phyloP scores from a whole-genome alignment of 2,888 invertebrate genomes.

The Ectobius pallidus region DNA sequence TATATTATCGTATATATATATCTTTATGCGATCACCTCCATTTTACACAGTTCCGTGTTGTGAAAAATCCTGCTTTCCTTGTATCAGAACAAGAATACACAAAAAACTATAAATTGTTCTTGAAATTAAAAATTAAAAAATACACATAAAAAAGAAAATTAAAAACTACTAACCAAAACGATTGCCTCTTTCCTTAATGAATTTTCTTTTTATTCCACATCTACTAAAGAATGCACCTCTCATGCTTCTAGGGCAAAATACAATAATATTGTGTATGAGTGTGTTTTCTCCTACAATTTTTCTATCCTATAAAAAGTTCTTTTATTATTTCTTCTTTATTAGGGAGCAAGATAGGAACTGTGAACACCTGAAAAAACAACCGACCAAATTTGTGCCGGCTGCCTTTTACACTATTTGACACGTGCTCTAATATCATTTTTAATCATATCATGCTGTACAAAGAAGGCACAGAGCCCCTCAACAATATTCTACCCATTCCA shows the following conservation, averaged over 20 bases:
- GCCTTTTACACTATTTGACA: slow-evolving; percentile 45
- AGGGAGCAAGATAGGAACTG: slow-evolving; percentile 50
- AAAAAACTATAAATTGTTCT: slow-evolving; percentile 8
- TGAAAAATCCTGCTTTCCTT: slow-evolving; percentile 6
- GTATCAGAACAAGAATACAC: slow-evolving; percentile 11
- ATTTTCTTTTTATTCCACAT: slow-evolving; percentile 39
- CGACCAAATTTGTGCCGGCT: slow-evolving; percentile 42
- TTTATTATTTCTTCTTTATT: slow-evolving; percentile 45
- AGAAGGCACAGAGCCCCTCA: slow-evolving; percentile 47
- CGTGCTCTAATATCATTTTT: slow-evolving; percentile 46
- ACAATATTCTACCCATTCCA: slow-evolving; percentile 39
- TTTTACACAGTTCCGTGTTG: slow-evolving; percentile 33
- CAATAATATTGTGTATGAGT: slow-evolving; percentile 41
- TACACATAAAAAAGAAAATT: slow-evolving; percentile 25
- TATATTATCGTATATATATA: background rate
- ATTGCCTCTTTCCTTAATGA: slow-evolving; percentile 41
- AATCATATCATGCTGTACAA: slow-evolving; percentile 45
- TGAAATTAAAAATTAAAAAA: slow-evolving; percentile 35
- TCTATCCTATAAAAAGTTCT: slow-evolving; percentile 46
- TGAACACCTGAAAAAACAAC: slow-evolving; percentile 46
- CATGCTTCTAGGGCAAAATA: slow-evolving; percentile 43
- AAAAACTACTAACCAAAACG: slow-evolving; percentile 36
- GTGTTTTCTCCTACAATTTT: slow-evolving; percentile 39
- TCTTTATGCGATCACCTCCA: background rate
- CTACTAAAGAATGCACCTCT: slow-evolving; percentile 38